Conservation (phyloP, 2,113 vertebrate species). For the Himantopus leucocephalus region DNA sequence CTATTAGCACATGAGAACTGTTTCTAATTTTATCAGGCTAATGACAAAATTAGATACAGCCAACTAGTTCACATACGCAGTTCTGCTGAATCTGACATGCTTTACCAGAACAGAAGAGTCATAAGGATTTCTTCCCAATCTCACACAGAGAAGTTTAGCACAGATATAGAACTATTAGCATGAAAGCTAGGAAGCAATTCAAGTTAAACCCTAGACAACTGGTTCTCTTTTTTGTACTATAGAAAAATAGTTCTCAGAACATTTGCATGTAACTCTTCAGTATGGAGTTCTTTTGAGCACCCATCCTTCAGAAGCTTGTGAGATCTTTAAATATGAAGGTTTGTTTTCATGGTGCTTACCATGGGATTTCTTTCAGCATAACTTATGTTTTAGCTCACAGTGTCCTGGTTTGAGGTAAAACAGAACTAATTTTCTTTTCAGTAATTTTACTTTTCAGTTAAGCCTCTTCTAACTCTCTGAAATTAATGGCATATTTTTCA, state of each 20-base stretch:
- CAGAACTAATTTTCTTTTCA: not conserved
- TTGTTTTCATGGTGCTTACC: not conserved
- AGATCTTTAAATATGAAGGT: not conserved
- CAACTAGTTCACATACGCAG: no score
- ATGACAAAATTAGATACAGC: no score
- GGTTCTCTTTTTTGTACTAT: not conserved
- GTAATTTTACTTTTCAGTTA: not conserved
- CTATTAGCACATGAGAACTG: no score
- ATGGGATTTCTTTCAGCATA: not conserved
- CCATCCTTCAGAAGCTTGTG: not conserved
- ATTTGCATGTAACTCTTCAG: not conserved
- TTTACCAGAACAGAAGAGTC: not conserved
- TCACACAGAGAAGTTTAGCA: not conserved
- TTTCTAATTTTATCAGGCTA: no score
- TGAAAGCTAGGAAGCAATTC: not conserved
- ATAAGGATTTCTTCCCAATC: not conserved
- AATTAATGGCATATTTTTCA: not conserved
- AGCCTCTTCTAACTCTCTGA: not conserved
- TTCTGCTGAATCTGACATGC: no score
- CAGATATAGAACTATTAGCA: not conserved
- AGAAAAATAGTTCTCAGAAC: not conserved
- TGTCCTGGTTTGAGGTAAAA: not conserved
- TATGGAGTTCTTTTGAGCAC: not conserved
- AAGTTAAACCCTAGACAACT: not conserved
- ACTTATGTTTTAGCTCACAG: not conserved